These are phyloP conservation scores for Didymodactylos carnosus DNA, from an alignment of 2,888 invertebrate genomes.

Conservation along the genomic window DNA sequence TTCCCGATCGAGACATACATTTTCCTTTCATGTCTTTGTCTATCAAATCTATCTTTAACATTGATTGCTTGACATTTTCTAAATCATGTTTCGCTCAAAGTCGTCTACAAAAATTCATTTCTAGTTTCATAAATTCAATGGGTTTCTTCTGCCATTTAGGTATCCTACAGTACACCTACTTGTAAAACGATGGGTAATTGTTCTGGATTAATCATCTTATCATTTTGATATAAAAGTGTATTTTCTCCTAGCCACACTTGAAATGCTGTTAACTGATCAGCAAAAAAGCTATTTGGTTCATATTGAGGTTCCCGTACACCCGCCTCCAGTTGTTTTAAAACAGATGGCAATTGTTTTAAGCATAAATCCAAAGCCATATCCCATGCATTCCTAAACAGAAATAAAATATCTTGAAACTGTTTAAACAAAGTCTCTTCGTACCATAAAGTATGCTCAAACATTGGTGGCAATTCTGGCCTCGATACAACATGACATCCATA, in stretches of 20 bases:
- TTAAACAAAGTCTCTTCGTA: constrained; percentile 21
- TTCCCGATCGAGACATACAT: too few relatives aligned
- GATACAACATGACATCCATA: constrained; percentile 95
- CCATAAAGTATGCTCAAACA: constrained; percentile 50
- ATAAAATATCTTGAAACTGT: neutral
- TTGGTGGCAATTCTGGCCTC: constrained; percentile 68
- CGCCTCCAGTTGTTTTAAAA: neutral
- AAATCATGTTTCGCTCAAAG: too few relatives aligned
- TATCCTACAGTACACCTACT: too few relatives aligned
- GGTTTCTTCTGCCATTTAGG: too few relatives aligned
- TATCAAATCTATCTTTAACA: too few relatives aligned
- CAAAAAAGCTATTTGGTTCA: constrained; percentile 60
- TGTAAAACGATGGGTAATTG: constrained; percentile 91
- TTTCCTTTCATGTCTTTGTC: too few relatives aligned
- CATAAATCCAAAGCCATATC: constrained; percentile 85
- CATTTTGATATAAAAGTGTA: constrained; percentile 28
- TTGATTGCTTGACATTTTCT: too few relatives aligned
- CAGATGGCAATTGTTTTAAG: constrained; percentile 58
- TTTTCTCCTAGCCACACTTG: constrained; percentile 75
- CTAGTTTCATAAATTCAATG: too few relatives aligned
- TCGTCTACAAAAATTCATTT: too few relatives aligned
- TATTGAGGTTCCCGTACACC: constrained; percentile 17
- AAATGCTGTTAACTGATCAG: constrained; percentile 90
- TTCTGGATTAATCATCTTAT: constrained; percentile 55
- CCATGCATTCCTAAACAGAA: constrained; percentile 59